phyloP scores from a whole-genome alignment of 2,888 invertebrate genomes.

The Cryptocephalus primarius region DNA sequence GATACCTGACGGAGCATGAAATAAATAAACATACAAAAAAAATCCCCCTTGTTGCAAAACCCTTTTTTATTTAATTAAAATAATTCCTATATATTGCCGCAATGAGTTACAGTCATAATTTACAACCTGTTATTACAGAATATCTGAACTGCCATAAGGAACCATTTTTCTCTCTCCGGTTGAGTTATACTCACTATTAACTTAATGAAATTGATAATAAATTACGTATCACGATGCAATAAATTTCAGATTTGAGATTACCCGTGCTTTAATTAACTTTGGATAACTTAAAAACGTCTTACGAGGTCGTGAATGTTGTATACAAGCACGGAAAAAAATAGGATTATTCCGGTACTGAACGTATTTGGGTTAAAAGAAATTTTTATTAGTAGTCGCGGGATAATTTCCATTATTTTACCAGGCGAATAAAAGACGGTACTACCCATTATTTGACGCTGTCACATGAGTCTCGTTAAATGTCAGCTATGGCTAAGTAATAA shows the following conservation, averaged over 20 bases:
- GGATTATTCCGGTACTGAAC: background rate
- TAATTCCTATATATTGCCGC: constrained; percentile 5
- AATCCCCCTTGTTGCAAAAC: no score
- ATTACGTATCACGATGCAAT: constrained; percentile 6
- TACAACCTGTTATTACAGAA: constrained; percentile 14
- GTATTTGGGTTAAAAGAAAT: background rate
- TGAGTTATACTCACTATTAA: constrained; percentile 8
- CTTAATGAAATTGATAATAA: constrained; percentile 17
- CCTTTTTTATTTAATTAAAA: no score
- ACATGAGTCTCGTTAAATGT: no score
- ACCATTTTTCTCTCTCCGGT: no score
- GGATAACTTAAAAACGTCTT: background rate
- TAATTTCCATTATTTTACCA: no score
- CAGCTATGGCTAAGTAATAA: no score
- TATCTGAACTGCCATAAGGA: constrained; percentile 6
- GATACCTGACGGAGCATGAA: no score
- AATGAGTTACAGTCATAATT: constrained; percentile 12
- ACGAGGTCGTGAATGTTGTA: background rate
- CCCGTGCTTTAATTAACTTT: background rate
- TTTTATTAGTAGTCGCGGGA: no score
- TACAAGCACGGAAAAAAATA: background rate
- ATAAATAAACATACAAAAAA: no score
- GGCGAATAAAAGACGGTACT: no score
- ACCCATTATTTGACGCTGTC: no score
- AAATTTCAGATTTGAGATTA: background rate